Base-by-base conservation (phyloP, 2,888 invertebrate species). In the Mesodorylaimus sp. region DNA sequence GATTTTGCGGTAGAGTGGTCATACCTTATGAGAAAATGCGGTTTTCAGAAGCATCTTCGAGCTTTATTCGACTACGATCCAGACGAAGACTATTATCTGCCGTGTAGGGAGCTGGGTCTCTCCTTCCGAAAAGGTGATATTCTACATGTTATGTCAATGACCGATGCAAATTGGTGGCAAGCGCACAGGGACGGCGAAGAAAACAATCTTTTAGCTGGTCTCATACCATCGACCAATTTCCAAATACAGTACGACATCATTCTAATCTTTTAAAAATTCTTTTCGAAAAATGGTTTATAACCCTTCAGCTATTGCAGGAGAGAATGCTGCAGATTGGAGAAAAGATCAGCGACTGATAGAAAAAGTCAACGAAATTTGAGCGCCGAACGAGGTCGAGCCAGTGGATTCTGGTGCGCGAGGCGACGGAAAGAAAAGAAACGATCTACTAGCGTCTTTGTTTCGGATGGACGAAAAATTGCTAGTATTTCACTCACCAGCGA, bases 101-200 rank as follows among this genome's bases (percentile, higher is more conserved):
- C 95, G 5, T 93, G 91, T 67, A 75, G 89, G 58, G 95, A 97
- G 68, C 74, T 95, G 56, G 95, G 93, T 45, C 86, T 97, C 56
- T 85, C 88, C 64, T 97, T 97, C 72, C 83, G 85, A 65, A 91
- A 93, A 55, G 93, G 95, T 44, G 95, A 95, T 66, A 86, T 97
- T 13, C 74, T 97, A 48, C 93, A 95, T 71, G 86, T 97, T 57
- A 88, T 93, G 66, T 86, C 85, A 60, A 84, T 89, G 61, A 86
- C 87, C 53, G 95, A 97, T 72, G 81, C 86, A 21, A 91, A 91
- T 71, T 97, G 95, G 95, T 97, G 95, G 95, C 88, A 88, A 69
- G 93, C 93, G 26, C 91, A 87, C 72, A 76, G 93, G 52, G 89
- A 91, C 68, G 91, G 88, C 3, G 93, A 95, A 68, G 89, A 93